Percentiles rank a stretch among this genome's conserved stretches.
These are phyloP conservation scores for Drosophila kanekoi DNA, from an alignment of 2,888 invertebrate species.

Conservation along the genomic window DNA sequence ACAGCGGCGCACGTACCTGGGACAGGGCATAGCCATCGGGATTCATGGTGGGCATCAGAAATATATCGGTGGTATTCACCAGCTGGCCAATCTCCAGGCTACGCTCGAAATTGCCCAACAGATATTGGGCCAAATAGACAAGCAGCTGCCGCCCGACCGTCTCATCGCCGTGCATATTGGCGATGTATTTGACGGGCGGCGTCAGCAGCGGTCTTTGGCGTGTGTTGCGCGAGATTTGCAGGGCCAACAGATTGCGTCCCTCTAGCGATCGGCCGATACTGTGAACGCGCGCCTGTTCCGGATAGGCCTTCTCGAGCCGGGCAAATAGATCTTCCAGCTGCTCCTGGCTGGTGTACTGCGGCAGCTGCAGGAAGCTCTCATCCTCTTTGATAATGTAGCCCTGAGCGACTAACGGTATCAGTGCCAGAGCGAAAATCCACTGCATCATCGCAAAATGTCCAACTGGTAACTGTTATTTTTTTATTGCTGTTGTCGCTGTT, in stretches of 20 bases:
- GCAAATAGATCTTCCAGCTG: slow-evolving; percentile 89
- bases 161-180: slow-evolving; percentile 99
- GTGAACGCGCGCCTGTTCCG: slow-evolving; percentile 89
- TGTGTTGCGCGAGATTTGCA: slow-evolving; percentile 91
- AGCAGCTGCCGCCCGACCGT: slow-evolving; percentile 93
- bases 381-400: slow-evolving; percentile 82
- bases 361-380: slow-evolving; percentile 87
- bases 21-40: slow-evolving; percentile 97
- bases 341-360: slow-evolving; percentile 90
- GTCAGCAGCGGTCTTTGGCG: slow-evolving; percentile 86
- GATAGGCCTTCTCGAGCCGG: slow-evolving; percentile 88
- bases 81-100: slow-evolving; percentile 90
- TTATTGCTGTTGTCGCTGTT: slow-evolving; percentile 16
- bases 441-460: slow-evolving; percentile 30
- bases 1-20: slow-evolving; percentile 86
- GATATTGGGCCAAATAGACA: slow-evolving; percentile 93
- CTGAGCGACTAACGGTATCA: slow-evolving; percentile 30
- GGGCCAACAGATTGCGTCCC: slow-evolving; percentile 90
- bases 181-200: slow-evolving; percentile 97
- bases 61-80: slow-evolving; percentile 95
- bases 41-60: slow-evolving; percentile 98
- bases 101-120: slow-evolving; percentile 91
- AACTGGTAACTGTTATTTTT: slow-evolving; percentile 35
- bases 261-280: slow-evolving; percentile 94
- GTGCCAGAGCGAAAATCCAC: slow-evolving; percentile 20